Evolutionary conservation across 1,140 invertebrate species (phyloP).

Genomic region (Arctopsyche grandis): DNA sequence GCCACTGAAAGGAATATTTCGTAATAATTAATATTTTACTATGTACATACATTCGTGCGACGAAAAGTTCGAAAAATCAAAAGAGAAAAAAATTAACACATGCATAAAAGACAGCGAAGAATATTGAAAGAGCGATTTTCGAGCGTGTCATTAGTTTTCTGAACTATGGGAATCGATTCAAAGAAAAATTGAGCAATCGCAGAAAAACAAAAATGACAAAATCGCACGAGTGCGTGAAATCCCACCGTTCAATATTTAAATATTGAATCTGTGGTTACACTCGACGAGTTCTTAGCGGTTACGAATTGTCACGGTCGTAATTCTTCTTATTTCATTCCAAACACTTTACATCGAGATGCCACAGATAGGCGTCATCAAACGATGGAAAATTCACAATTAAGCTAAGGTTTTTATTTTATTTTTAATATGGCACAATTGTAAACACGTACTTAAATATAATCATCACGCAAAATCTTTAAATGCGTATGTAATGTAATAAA

Average conservation of each 20-base stretch:
- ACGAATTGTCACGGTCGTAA: no score
- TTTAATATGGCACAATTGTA: no score
- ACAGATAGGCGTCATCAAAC: no score
- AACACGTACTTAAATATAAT: no score
- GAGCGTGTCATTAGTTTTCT: neutral
- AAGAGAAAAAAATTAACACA: neutral
- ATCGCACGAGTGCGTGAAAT: slow-evolving; percentile 12
- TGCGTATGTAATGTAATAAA: no score
- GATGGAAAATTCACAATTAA: no score
- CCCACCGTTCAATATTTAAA: slow-evolving; percentile 2
- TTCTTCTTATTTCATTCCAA: no score
- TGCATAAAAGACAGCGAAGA: neutral
- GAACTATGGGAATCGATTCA: neutral
- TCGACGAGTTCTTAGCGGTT: no score
- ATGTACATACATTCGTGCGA: neutral
- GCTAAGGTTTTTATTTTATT: no score
- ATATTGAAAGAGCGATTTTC: neutral
- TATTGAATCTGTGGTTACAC: neutral
- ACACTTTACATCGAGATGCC: no score
- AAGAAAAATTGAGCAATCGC: neutral
- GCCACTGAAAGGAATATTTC: neutral
- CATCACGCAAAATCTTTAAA: no score
- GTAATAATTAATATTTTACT: neutral
- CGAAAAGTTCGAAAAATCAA: neutral
- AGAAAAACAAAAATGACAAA: neutral